Percentiles rank a stretch among this genome's conserved stretches.
These are phyloP conservation scores for Dendrolimus punctatus DNA, from an alignment of 1,140 invertebrate genomes.

Conservation along the genomic window DNA sequence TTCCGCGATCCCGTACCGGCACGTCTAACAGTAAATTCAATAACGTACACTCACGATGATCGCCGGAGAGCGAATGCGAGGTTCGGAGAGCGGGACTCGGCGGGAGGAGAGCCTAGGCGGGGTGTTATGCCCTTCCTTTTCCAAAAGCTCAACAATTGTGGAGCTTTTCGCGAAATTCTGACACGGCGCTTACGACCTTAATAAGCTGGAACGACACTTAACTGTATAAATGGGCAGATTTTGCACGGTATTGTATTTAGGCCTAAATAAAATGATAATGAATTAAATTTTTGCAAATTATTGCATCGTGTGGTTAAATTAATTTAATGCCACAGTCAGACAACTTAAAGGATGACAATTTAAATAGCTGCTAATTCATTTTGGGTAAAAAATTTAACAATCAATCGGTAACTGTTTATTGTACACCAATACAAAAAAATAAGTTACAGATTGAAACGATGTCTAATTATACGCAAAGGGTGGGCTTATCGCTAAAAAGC, in stretches of 20 bases:
- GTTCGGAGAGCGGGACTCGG: conserved; percentile 6
- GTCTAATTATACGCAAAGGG: no score
- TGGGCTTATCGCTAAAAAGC: no score
- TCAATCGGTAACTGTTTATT: no score
- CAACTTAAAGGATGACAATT: no score
- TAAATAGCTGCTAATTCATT: no score
- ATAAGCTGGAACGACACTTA: conserved; percentile 31
- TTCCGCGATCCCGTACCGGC: conserved; percentile 53
- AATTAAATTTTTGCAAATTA: conserved; percentile 27
- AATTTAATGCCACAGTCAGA: no score
- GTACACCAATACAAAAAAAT: no score
- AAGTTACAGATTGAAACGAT: no score
- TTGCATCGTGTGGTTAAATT: no score
- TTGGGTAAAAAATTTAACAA: no score
- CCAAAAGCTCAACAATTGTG: conserved; percentile 47
- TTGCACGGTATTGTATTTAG: conserved; percentile 60
- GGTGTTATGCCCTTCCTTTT: conserved; percentile 55
- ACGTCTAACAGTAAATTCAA: conserved; percentile 4
- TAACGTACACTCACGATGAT: conserved; percentile 34
- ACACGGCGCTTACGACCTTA: conserved; percentile 27
- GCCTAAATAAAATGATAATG: conserved; percentile 61
- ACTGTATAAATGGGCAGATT: conserved; percentile 68
- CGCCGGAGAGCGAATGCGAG: conserved; percentile 42
- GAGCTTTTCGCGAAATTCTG: conserved; percentile 49
- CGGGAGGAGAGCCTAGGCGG: conserved; percentile 46